Conservation (phyloP, 30 jellyfish, hydroid and myxozoan species). For the Morbakka virulenta region DNA sequence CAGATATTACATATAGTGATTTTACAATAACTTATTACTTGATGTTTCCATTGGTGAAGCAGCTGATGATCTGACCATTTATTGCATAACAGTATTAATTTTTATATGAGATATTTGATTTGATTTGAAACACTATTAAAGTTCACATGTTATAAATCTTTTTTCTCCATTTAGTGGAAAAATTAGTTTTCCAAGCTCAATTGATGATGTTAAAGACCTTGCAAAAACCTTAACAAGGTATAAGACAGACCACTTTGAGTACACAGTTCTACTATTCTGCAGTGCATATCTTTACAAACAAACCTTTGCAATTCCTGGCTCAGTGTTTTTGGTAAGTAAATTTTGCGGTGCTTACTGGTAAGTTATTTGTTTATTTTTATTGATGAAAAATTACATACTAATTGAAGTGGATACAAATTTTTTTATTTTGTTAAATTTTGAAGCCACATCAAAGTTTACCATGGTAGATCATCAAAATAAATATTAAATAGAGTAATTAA, state of each 20-base stretch:
- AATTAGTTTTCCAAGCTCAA: constrained; percentile 85
- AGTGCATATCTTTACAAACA: constrained; percentile 93
- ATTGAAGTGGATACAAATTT: neutral
- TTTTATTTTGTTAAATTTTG: neutral
- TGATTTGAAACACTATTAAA: too few relatives aligned
- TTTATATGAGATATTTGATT: too few relatives aligned
- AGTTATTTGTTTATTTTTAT: neutral
- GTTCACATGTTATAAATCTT: too few relatives aligned
- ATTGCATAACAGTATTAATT: too few relatives aligned
- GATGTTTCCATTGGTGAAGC: too few relatives aligned
- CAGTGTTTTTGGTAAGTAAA: constrained; percentile 80
- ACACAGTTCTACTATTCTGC: constrained; percentile 62
- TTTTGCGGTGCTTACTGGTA: neutral
- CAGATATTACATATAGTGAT: too few relatives aligned
- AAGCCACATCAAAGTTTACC: too few relatives aligned
- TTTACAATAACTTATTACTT: too few relatives aligned
- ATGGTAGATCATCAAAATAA: too few relatives aligned
- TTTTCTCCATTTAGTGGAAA: too few relatives aligned
- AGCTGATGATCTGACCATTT: too few relatives aligned
- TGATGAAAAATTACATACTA: neutral
- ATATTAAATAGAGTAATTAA: too few relatives aligned
- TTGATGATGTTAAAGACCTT: constrained; percentile 70
- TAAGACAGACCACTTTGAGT: constrained; percentile 43
- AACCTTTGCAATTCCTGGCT: constrained; percentile 98
- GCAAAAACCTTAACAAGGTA: constrained; percentile 50